Base-by-base conservation (phyloP, 2,113 vertebrate genomes). In the Caracal caracal region DNA sequence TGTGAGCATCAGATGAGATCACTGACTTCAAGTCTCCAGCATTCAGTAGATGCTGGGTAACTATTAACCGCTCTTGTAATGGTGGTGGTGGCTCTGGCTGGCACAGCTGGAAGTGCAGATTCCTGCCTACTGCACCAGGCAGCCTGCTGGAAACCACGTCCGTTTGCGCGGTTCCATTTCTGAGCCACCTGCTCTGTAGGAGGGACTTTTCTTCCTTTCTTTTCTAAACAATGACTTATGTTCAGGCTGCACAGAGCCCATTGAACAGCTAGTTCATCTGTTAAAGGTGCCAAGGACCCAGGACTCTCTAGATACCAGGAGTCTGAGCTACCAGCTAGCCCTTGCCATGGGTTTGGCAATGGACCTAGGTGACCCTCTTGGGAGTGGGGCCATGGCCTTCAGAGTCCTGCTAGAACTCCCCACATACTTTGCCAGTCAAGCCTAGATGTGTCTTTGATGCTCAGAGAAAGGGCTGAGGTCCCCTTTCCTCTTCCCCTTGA, bases 181-280 rank as follows among this genome's bases (percentile, higher is more conserved):
- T 79, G 82, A 97, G n/a, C 63, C 83, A 66, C 96, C 68, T 89
- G 59, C 78, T 90, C 47, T 30, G 33, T 63, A 85, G 61, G 37
- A 93, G 82, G 61, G 66, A 63, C 26, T 37, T 37, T 73, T 24
- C 37, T 15, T 47, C 47, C 51, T 89, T 95, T 78, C 63, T 73
- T 84, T 96, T 96, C 51, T 91, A 65, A 76, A 81, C 90, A 66
- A 24, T 65, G 56, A 83, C 28, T 76, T 82, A 35, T 81, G 51
- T 78, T 93, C n/a, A 59, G 53, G 79, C 61, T 19, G 51, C 85
- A 75, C 13, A 85, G 76, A 96, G 73, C 65, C 35, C 1, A 10
- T 7, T 47, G 95, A 61, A 65, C 28, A 81, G 47, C 70, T 84
- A 12, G 70, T n/a, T 92, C 19, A 9, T 88, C 73, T 84, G 17